Evolutionary conservation across 2,797 vertebrate genomes (phyloP).

Genomic region (Poecilia picta): DNA sequence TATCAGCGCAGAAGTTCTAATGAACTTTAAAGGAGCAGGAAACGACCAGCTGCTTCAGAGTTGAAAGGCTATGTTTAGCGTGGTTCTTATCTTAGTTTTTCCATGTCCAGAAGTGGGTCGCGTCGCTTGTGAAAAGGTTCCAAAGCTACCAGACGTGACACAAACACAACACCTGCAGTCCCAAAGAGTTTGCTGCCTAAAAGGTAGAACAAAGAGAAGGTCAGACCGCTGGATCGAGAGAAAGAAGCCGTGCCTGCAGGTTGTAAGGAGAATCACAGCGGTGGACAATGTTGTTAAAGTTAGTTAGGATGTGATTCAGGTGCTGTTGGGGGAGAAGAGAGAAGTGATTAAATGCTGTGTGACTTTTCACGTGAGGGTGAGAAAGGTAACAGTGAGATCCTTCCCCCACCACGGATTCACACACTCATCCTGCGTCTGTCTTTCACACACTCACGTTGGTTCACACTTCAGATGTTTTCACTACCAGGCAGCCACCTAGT

Average conservation of each 20-base stretch:
- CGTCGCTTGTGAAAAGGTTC: constrained; percentile 18
- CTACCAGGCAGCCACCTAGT: background rate
- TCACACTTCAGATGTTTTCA: background rate
- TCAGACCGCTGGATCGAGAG: background rate
- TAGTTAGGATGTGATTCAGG: constrained; percentile 13
- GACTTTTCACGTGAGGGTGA: constrained; percentile 72
- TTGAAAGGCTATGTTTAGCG: constrained; percentile 65
- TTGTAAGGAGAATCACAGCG: constrained; percentile 1
- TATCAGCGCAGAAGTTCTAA: constrained; percentile 11
- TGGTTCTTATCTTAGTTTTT: constrained; percentile 57
- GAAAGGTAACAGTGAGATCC: constrained; percentile 60
- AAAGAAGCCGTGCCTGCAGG: background rate
- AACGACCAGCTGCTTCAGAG: constrained; percentile 32
- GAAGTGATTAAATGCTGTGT: constrained; percentile 70
- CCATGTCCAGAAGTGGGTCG: constrained; percentile 37
- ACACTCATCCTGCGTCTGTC: background rate
- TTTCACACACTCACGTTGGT: background rate
- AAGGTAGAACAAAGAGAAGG: constrained; percentile 1
- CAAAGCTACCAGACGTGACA: constrained; percentile 26
- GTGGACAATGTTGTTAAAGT: background rate
- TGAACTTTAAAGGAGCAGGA: constrained; percentile 30
- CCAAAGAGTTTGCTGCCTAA: background rate
- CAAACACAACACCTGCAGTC: constrained; percentile 25
- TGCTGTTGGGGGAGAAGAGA: constrained; percentile 29
- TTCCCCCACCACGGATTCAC: background rate